Evolutionary conservation across 2,797 vertebrate genomes (phyloP), one percentile per base, ranked within the genome.

Genomic region (Malacoraja senta): DNA sequence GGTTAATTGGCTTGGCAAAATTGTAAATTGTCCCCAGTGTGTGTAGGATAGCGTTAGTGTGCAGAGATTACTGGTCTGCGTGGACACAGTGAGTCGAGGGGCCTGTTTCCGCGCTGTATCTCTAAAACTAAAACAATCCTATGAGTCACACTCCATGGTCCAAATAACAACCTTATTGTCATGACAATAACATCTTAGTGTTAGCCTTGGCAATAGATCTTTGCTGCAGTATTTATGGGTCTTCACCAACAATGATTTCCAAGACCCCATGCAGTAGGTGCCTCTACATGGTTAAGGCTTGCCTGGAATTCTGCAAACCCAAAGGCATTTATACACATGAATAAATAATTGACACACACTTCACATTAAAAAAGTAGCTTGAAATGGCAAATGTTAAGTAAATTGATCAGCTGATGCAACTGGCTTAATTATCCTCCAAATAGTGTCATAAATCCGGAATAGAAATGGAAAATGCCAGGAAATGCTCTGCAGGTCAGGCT

Each of bases 121-220:
- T 53, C 44, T 6, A 53, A 53, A 53, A 53, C 4, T 6, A 81
- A 38, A 44, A 19, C 7, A 44, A 24, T 53, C 35, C 38, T 21
- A 81, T 81, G 38, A 81, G 38, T 53, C 35, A 38, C 38, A 53
- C 6, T 81, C 79, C 15, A 2, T 19, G 35, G 32, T 38, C 32
- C 1, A 79, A 15, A 12, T 6, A 65, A 26, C n/a, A 68, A 32
- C 15, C 29, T 15, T 68, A 29, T 35, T 63, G 32, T 15, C 12
- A 19, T 90, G 83, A 29, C 29, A 65, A 90, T 68, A 4, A 13
- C 15, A 17, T 4, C 93, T 96, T 0, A 8, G 81, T 61, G 44
- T 21, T 58, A 10, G 26, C 80, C 80, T 44, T 13, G 58, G 24
- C 81, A 58, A 61, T 10, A 8, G 17, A 53, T 44, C 26, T 84